Evolutionary conservation across 2,113 vertebrate genomes (phyloP).

Genomic region (Eudyptes chrysolophus): DNA sequence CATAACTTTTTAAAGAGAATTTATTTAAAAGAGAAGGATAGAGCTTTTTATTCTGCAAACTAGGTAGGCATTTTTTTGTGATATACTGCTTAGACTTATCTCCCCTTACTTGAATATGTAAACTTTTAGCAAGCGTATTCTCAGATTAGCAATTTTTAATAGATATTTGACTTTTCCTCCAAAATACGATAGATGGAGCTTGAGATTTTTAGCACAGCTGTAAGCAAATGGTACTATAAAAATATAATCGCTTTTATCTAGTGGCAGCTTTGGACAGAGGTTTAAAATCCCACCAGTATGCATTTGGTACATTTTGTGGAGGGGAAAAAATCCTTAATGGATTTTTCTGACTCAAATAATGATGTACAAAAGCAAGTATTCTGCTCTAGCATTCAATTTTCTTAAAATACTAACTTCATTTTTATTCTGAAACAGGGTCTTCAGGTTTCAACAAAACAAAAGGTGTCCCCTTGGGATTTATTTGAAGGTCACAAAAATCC

Average conservation of each 20-base stretch:
- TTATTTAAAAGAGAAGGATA: neutral
- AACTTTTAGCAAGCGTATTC: neutral
- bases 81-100: neutral
- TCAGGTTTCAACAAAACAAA: conserved; percentile 78
- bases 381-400: neutral
- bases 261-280: neutral
- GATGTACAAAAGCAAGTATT: neutral
- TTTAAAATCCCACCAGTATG: neutral
- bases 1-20: neutral
- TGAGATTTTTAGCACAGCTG: neutral
- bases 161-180: neutral
- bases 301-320: neutral
- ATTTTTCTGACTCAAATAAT: neutral
- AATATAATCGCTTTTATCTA: neutral
- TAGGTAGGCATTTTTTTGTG: neutral
- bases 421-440: conserved; percentile 69
- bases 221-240: neutral
- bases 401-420: neutral
- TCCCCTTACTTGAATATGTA: neutral
- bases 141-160: neutral
- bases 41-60: neutral
- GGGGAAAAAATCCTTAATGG: neutral
- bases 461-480: conserved; percentile 78
- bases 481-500: conserved; percentile 79
- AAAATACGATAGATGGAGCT: neutral